Conservation (phyloP, 1,140 invertebrate genomes). For the Tetramorium alpestre region DNA sequence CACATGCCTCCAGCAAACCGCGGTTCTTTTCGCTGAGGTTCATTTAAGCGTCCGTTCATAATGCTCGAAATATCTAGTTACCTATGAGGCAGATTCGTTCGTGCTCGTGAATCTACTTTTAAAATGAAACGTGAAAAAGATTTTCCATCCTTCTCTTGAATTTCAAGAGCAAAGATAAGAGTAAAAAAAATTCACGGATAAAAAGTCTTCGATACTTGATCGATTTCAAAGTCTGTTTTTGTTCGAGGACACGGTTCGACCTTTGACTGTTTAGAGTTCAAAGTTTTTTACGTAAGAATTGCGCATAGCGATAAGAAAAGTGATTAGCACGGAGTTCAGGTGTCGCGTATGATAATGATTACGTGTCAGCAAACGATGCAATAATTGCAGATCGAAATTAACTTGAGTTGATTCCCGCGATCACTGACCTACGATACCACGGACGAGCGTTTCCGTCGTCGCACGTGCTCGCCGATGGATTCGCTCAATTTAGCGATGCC, state of each 20-base stretch:
- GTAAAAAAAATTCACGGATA: background rate
- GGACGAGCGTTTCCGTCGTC: constrained; percentile 17
- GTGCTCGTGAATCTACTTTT: background rate
- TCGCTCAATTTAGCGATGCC: constrained; percentile 18
- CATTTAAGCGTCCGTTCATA: background rate
- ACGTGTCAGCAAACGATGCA: background rate
- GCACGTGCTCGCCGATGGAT: background rate
- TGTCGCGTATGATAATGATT: background rate
- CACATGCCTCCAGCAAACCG: constrained; percentile 39
- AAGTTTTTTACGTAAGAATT: background rate
- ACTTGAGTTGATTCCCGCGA: constrained; percentile 18
- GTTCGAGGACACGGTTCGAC: background rate
- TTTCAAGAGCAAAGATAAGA: background rate
- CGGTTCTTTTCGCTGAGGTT: constrained; percentile 8
- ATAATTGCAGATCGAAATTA: constrained; percentile 9
- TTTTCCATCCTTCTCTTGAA: background rate
- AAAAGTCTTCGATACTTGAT: background rate
- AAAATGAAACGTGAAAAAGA: background rate
- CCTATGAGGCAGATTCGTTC: background rate
- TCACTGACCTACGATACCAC: constrained; percentile 38
- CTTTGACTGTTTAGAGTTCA: background rate
- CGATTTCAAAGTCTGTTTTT: background rate
- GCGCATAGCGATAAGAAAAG: background rate
- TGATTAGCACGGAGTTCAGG: background rate
- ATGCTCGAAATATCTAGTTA: background rate